Evolutionary conservation across 2,113 vertebrate genomes (phyloP).

Genomic region (Myiozetetes cayanensis): DNA sequence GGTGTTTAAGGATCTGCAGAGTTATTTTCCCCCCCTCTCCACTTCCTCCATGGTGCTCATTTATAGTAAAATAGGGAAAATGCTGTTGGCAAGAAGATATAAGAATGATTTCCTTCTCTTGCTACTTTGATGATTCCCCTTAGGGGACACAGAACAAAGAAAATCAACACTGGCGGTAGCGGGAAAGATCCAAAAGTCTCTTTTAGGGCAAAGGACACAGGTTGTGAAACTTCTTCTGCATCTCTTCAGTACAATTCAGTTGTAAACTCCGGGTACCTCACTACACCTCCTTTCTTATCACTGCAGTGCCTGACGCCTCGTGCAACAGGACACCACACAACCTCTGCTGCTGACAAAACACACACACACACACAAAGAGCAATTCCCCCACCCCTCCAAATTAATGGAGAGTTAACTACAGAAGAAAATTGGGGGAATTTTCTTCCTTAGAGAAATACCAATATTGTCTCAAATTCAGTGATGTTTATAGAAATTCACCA

Average conservation of each 20-base stretch:
- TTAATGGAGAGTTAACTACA: neutral
- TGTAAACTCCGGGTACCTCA: neutral
- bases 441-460: neutral
- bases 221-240: slow-evolving; percentile 19
- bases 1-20: slow-evolving; percentile 19
- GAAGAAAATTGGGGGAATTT: neutral
- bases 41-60: slow-evolving; percentile 40
- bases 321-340: neutral
- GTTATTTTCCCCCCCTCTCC: neutral
- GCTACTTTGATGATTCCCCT: slow-evolving; percentile 57
- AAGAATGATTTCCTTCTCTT: slow-evolving; percentile 57
- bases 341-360: neutral
- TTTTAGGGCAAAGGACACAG: slow-evolving; percentile 53
- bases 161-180: neutral
- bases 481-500: neutral
- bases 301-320: neutral
- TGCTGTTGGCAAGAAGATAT: slow-evolving; percentile 50
- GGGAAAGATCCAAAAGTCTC: slow-evolving; percentile 33
- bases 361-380: neutral
- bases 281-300: neutral
- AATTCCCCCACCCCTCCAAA: neutral
- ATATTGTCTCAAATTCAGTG: neutral
- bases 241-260: neutral
- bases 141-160: slow-evolving; percentile 55
- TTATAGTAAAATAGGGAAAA: slow-evolving; percentile 64